phyloP scores from a whole-genome alignment of 2,888 invertebrate species.

The Eupithecia abbreviata region DNA sequence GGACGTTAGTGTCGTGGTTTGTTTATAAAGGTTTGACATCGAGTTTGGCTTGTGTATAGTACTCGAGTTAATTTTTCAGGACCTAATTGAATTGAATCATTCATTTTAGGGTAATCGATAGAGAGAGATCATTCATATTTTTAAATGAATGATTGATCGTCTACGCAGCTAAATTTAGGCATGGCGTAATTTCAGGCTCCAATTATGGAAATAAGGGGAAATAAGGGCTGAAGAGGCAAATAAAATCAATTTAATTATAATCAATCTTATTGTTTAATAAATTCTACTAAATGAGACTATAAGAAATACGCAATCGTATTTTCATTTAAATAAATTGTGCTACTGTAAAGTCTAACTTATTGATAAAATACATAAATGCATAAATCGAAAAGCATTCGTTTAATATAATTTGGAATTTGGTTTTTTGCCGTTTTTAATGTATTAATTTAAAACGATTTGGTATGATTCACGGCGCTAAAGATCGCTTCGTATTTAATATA shows the following conservation, averaged over 20 bases:
- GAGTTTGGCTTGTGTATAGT: too few relatives aligned
- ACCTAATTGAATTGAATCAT: background rate
- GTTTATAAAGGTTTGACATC: too few relatives aligned
- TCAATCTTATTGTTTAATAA: slow-evolving; percentile 55
- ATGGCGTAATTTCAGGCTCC: background rate
- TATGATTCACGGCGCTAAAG: background rate
- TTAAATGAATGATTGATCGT: too few relatives aligned
- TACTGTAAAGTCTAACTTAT: slow-evolving; percentile 39
- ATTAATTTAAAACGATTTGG: slow-evolving; percentile 7
- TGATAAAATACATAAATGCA: slow-evolving; percentile 36
- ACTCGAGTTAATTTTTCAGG: background rate
- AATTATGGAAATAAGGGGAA: background rate
- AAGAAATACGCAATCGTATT: slow-evolving; percentile 40
- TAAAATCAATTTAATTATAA: slow-evolving; percentile 49
- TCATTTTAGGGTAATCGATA: too few relatives aligned
- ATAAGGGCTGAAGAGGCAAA: slow-evolving; percentile 31
- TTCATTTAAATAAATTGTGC: slow-evolving; percentile 41
- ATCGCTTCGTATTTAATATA: background rate
- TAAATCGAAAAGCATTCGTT: slow-evolving; percentile 13
- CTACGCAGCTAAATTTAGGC: background rate
- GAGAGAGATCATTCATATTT: too few relatives aligned
- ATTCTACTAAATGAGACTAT: slow-evolving; percentile 47
- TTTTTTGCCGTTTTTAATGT: background rate
- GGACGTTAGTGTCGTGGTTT: too few relatives aligned
- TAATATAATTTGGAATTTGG: slow-evolving; percentile 16